These are phyloP conservation scores for Balearica regulorum DNA, from an alignment of 2,797 vertebrate genomes.

Conservation along the genomic window DNA sequence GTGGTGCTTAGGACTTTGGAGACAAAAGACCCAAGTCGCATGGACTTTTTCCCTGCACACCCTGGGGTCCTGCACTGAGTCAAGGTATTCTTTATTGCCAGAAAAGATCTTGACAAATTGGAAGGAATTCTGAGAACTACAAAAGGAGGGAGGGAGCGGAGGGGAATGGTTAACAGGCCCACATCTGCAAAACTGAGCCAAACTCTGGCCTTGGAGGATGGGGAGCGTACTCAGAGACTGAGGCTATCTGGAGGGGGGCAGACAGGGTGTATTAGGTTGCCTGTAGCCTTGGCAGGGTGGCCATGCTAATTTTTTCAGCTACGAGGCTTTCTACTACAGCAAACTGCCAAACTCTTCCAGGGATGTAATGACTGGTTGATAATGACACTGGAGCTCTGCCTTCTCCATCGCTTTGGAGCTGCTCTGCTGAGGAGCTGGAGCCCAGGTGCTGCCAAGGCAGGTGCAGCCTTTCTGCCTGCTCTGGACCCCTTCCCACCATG, in stretches of 20 bases:
- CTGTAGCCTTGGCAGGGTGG: background rate
- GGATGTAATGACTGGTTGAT: conserved; percentile 9
- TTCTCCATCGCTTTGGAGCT: background rate
- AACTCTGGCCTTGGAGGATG: background rate
- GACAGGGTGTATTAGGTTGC: background rate
- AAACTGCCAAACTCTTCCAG: background rate
- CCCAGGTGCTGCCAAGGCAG: background rate
- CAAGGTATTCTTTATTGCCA: conserved; percentile 5
- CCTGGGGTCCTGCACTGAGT: background rate
- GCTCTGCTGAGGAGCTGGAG: background rate
- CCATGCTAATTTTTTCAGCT: background rate
- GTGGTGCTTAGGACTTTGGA: background rate
- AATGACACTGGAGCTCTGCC: background rate
- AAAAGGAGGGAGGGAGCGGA: background rate
- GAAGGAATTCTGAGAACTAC: conserved; percentile 12
- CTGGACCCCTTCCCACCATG: background rate
- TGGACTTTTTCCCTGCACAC: background rate
- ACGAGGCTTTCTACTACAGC: background rate
- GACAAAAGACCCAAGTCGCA: background rate
- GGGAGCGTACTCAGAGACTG: background rate
- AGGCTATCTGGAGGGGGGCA: conserved; percentile 6
- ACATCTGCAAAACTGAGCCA: conserved; percentile 23
- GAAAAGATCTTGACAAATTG: conserved; percentile 27
- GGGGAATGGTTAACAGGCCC: conserved; percentile 25
- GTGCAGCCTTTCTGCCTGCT: background rate